Percentiles rank a stretch among this genome's conserved stretches.
Evolutionary conservation across 2,113 vertebrate genomes (phyloP).

Genomic region (Sceloporus undulatus): DNA sequence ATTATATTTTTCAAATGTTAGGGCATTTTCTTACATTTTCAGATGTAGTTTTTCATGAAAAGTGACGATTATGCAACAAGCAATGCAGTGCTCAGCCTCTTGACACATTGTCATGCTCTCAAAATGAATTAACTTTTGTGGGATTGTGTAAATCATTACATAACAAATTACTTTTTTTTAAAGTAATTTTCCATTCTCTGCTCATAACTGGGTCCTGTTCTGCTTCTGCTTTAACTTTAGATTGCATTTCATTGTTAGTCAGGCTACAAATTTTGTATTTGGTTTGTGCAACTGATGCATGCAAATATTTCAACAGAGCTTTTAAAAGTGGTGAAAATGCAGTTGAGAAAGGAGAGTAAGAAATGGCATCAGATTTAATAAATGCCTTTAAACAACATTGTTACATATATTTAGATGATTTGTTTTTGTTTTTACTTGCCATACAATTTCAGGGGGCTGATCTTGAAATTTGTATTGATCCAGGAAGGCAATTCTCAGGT

Average conservation of each 20-base stretch:
- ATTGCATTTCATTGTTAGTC: neutral
- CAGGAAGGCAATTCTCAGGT: neutral
- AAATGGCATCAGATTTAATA: neutral
- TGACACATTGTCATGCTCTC: neutral
- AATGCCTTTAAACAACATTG: neutral
- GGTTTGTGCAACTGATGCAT: neutral
- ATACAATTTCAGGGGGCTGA: neutral
- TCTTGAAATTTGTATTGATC: neutral
- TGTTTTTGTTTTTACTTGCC: neutral
- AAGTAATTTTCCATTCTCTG: too few relatives aligned
- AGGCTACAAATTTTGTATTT: slow-evolving; percentile 6
- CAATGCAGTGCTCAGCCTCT: too few relatives aligned
- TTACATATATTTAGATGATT: neutral
- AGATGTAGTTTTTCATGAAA: too few relatives aligned
- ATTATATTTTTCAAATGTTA: too few relatives aligned
- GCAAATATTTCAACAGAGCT: neutral
- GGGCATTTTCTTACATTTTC: too few relatives aligned
- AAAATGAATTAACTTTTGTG: neutral
- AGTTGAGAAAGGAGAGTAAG: neutral
- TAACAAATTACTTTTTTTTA: too few relatives aligned
- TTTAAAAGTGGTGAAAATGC: neutral
- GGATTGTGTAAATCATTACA: too few relatives aligned
- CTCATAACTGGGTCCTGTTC: neutral
- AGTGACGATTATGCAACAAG: too few relatives aligned
- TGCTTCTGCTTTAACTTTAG: slow-evolving; percentile 8